Base-by-base conservation (phyloP, 53 echinoderm and acorn worm genomes). In the Luidia sarsii region DNA sequence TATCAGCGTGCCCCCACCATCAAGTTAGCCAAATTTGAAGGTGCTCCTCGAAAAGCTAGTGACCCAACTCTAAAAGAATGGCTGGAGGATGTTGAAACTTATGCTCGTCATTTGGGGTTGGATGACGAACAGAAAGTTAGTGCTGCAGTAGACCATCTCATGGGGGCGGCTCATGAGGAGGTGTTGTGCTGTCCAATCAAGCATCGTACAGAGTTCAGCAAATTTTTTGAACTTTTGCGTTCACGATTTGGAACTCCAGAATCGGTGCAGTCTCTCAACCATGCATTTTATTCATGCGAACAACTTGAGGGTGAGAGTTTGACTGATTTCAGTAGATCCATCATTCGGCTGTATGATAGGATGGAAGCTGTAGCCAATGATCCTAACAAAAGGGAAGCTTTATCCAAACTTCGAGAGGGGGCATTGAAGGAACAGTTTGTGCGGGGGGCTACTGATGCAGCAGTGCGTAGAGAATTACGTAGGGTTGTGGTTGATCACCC, bases 121-220 rank as follows among this genome's bases (percentile, higher is more conserved):
- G 29, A 19, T n/a, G 61, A 67, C 23, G 4, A 48, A 32, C 67
- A 81, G 31, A 67, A 66, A 33, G 50, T 67, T 1, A 32, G 38
- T n/a, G 22, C 28, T 19, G 41, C 48, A 5, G 14, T 81, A 29
- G 68, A 48, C 33, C 52, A 81, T 49, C 35, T 81, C 4, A 19
- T 50, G 9, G 82, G 82, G 10, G 21, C 25, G 10, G 68, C 68
- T 3, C 48, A 67, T n/a, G 82, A 81, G 35, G 82, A 81, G 33
- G 38, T 81, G 24, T 5, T 81, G 50, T 81, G 82, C 43, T 15
- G 63, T 25, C 41, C 62, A n/a, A 13, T 4, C 20, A n/a, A 39
- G 2, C 35, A n/a, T 8, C 22, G 68, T 2, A 21, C 48, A 11
- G n/a, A 22, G 3, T 20, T 21, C 24, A 21, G 39, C 1, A 48